A percentile compares a stretch with the other conserved stretches of the same genome.
Evolutionary conservation across 2,888 invertebrate genomes (phyloP).

Genomic region (Tenthredo distinguenda): DNA sequence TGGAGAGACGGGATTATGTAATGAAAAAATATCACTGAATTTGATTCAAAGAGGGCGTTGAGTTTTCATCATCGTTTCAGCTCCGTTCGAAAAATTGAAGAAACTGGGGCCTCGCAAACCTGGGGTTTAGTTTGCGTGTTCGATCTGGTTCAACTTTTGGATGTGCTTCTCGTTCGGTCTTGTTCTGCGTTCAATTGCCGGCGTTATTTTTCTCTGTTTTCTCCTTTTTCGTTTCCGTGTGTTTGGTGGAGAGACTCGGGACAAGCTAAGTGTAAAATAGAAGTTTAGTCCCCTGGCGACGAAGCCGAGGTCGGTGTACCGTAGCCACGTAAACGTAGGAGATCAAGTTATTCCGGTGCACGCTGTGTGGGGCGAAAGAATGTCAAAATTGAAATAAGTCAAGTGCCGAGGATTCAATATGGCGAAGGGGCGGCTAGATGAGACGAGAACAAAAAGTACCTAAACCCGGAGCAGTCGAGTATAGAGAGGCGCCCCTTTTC

Average conservation of each 20-base stretch:
- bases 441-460: constrained; percentile 16
- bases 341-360: constrained; percentile 62
- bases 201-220: not conserved
- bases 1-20: not conserved
- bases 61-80: not conserved
- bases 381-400: constrained; percentile 60
- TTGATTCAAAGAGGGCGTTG: not conserved
- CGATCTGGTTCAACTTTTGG: not conserved
- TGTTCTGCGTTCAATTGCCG: not conserved
- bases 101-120: not conserved
- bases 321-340: constrained; percentile 43
- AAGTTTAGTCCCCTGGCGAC: constrained; percentile 47
- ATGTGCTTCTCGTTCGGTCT: not conserved
- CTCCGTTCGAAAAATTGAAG: not conserved
- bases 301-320: constrained; percentile 49
- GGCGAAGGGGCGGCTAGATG: constrained; percentile 20
- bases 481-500: not conserved
- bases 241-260: not conserved
- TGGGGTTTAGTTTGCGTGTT: not conserved
- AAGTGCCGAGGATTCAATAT: constrained; percentile 35
- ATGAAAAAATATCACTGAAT: not conserved
- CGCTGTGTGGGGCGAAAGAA: constrained; percentile 58
- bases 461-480: not conserved
- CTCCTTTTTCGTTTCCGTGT: not conserved
- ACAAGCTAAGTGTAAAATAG: constrained; percentile 39